Base-by-base conservation (phyloP, 2,113 vertebrate genomes). In the Cromileptes altivelis region DNA sequence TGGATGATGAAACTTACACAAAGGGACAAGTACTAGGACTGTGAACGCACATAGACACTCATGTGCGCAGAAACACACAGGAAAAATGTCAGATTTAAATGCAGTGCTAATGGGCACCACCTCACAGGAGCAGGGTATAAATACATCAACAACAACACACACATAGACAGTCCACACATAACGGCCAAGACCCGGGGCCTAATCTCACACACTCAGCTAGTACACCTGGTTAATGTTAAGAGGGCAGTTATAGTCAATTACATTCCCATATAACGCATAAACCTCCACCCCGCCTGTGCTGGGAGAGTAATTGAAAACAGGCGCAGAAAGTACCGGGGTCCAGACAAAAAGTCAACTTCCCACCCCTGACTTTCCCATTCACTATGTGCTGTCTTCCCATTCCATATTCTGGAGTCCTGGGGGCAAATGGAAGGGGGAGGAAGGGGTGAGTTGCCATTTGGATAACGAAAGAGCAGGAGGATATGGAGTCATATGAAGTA, bases 161-260 rank as follows among this genome's bases (percentile, higher is more conserved):
- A 53, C 73, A 81, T 40, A 87, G 84, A 92, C 75, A 74, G 78
- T 87, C 78, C 85, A 85, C 81, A 90, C 89, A 64, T 47, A 91
- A 80, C 75, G 60, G 85, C 86, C 92, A 94, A 87, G 90, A 92
- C 91, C 90, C 21, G 70, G 79, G 93, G 93, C 90, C 89, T 94
- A 95, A 95, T 95, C 93, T 95, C 90, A 91, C 94, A 94, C 89
- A 93, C 93, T 94, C 92, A 92, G 91, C 87, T 60, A 80, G 88
- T 88, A 93, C 94, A 95, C 94, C 94, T 95, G 95, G 94, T 93
- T 95, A 94, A 95, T 94, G 94, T 95, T 94, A 94, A 92, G 94
- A 93, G 92, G 92, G 93, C 94, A 95, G 94, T 94, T 95, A 95
- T 94, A 95, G 94, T 94, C 94, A 95, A 95, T 95, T 95, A 94